Conservation (phyloP, 2,888 invertebrate genomes). For the Pherbina coryleti region DNA sequence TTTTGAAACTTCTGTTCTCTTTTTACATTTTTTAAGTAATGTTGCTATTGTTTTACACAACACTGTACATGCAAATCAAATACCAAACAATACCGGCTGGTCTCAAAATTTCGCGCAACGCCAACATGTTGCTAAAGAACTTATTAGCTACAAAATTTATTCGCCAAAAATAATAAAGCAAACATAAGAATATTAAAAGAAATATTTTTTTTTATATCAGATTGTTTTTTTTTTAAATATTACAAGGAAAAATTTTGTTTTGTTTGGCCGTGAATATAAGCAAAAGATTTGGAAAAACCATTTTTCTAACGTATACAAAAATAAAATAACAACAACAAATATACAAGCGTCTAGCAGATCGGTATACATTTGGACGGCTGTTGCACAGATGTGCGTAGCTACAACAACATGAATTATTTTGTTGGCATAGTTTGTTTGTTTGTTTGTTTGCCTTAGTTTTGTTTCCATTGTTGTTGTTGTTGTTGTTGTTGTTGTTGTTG, state of each 20-base stretch:
- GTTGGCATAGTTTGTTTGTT: not conserved
- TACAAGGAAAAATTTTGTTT: no score
- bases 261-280: conserved; percentile 9
- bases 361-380: not conserved
- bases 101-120: no score
- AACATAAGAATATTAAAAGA: not conserved
- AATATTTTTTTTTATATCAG: not conserved
- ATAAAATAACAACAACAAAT: not conserved
- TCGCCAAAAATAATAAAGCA: not conserved
- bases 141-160: no score
- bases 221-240: no score
- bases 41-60: no score
- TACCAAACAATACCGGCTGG: no score
- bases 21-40: no score
- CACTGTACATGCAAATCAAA: no score
- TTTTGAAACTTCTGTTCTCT: no score
- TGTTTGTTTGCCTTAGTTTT: not conserved
- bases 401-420: no score
- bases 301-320: not conserved
- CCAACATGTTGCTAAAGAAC: no score
- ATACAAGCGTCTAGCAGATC: not conserved
- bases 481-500: conserved; percentile 1
- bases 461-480: not conserved
- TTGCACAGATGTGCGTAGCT: not conserved
- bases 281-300: not conserved